Evolutionary conservation across 2,888 invertebrate species (phyloP), one percentile per base, ranked within the genome.

Genomic region (Agriotes lineatus): DNA sequence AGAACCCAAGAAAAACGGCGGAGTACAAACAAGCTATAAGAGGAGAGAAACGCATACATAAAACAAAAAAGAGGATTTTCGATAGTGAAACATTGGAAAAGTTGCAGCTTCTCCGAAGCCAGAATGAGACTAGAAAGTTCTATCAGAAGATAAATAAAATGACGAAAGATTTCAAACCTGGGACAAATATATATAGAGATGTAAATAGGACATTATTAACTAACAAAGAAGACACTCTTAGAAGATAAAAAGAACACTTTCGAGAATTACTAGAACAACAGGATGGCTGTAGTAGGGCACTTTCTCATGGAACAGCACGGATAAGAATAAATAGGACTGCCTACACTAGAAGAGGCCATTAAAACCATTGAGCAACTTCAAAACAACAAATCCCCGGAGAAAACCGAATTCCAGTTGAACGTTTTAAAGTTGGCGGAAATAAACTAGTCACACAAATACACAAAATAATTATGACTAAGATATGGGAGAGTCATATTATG

Each of bases 321-420:
- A 25, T 7, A 25, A 25, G 25, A 25, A 7, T n/a, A n/a, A n/a
- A n/a, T n/a, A n/a, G 25, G 7, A 25, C 25, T 25, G 19, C 25
- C 25, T 25, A 25, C 25, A 25, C 3, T 7, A 37, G 25, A 7
- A 37, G 37, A n/a, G 10, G 2, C n/a, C 3, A 37, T 7, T 9
- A 25, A 25, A 5, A 7, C 7, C 25, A 25, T 25, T 25, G 7
- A 37, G 10, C 9, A 6, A 37, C 37, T 37, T 6, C 5, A 6
- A 37, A 37, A 37, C n/a, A 37, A 37, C 37, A 37, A 37, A 37
- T 37, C 37, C n/a, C 37, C 37, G 37, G 37, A 37, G 37, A 37
- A 37, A 10, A 37, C 10, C 37, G 5, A n/a, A 37, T 37, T n/a
- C 37, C 10, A 10, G 37, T 7, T 10, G 37, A 37, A 37, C 37